Evolutionary conservation across 2,113 vertebrate genomes (phyloP).

Genomic region (Corythoichthys intestinalis): DNA sequence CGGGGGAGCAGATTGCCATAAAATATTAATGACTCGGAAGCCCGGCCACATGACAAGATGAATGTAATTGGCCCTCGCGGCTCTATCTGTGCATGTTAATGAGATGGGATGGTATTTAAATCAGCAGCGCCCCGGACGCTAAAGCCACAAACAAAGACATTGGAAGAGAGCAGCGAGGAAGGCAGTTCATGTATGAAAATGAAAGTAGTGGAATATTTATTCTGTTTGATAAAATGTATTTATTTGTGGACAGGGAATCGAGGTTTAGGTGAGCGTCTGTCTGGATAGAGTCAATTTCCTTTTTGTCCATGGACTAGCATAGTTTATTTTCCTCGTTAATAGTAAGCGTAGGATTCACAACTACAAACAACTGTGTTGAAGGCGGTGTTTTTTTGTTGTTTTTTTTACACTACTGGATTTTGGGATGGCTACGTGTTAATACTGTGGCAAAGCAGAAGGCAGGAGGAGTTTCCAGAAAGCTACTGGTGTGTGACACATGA

Average conservation of each 20-base stretch:
- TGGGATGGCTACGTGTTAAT: too few relatives aligned
- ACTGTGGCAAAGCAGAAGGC: too few relatives aligned
- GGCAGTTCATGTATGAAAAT: constrained; percentile 51
- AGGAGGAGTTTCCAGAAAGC: too few relatives aligned
- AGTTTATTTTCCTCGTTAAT: too few relatives aligned
- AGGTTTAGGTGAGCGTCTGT: constrained; percentile 50
- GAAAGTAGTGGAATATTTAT: constrained; percentile 7
- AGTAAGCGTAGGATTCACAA: too few relatives aligned
- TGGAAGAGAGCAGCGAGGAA: constrained; percentile 42
- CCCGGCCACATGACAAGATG: constrained; percentile 74
- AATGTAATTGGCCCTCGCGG: constrained; percentile 78
- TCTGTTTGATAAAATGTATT: constrained; percentile 22
- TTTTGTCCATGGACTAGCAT: too few relatives aligned
- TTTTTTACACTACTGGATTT: too few relatives aligned
- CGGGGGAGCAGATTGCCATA: constrained; percentile 70
- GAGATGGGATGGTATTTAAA: constrained; percentile 75
- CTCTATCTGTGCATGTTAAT: constrained; percentile 79
- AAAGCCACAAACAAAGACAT: constrained; percentile 68
- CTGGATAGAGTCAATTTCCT: background rate
- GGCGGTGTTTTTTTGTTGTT: too few relatives aligned
- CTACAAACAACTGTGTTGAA: too few relatives aligned
- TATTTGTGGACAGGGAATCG: constrained; percentile 4
- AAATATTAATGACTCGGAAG: constrained; percentile 78
- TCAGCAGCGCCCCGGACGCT: constrained; percentile 63
- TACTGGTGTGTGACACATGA: too few relatives aligned